Evolutionary conservation across 2,797 vertebrate genomes (phyloP), one percentile per base, ranked within the genome.

Genomic region (Eurystomus glaucurus): DNA sequence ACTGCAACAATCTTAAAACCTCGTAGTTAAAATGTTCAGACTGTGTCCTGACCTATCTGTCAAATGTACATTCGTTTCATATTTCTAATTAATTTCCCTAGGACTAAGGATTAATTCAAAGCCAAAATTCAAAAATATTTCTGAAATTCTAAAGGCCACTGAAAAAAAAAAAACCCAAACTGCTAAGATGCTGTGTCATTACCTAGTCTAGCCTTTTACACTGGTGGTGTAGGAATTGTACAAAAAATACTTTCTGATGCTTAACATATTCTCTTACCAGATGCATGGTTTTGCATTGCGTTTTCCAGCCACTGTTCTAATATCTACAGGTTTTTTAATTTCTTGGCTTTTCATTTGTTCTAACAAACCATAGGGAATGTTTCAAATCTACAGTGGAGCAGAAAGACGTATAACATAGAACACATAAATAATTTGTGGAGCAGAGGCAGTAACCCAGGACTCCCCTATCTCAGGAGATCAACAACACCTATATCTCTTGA

Each of bases 401-500:
- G 45, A 46, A 95, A 88, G 19, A 57, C 4, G 0, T 50, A 50
- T 85, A 95, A 65, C 45, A 33, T 7, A 95, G 50, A 91, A 52
- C 25, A 48, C 54, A 87, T 76, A 58, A 96, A 86, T 91, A 96
- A 90, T 91, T 93, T 0, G 6, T 55, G 25, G 58, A 94, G 10
- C 45, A 76, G 11, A 90, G 72, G 75, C 14, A 81, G 39, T 74
- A 87, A 61, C 58, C 35, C 46, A 79, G 50, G 54, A 93, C 86
- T 79, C 74, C 68, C 39, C 21, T 87, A 51, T 89, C 83, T 92
- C 39, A 60, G 41, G 85, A 93, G 62, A 96, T 88, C 82, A 93
- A 71, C 90, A 94, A 2, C 72, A 94, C 69, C 85, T 88, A 26
- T 84, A 90, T 85, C 65, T 90, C 91, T 88, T 95, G 88, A 94